Base-by-base conservation (phyloP, 1,140 invertebrate species). In the Drosophila insularis region DNA sequence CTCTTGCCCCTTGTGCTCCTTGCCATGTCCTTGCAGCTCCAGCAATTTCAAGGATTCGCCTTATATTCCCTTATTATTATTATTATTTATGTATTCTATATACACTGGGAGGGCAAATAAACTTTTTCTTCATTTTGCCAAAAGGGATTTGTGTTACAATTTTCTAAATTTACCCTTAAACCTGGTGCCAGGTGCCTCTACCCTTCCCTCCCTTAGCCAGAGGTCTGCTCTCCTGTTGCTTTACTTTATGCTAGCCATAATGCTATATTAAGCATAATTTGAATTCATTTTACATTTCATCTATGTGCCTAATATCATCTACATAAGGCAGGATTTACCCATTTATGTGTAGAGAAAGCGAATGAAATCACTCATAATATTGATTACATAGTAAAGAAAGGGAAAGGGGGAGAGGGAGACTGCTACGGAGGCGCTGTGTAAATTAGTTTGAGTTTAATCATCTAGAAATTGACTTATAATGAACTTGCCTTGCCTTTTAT, bases 201-300 rank as follows among this genome's bases (percentile, higher is more conserved):
- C 14, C 31, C 37, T 21, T 21, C n/a, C 39, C 32, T 10, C 10
- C 27, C 39, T 23, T 39, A 8, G 37, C 4, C 13, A 27, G 23
- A 27, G 4, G 4, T 27, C 27, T 5, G 39, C 43, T 21, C 14
- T 21, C 37, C 56, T 8, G 6, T 62, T 35, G 32, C 32, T 10
- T 0, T 37, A 11, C 4, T 13, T 37, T 13, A 37, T 13, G 10
- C 10, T 11, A 3, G 35, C 35, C 40, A 71, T 63, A 65, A 74
- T 68, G 80, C 81, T 85, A 77, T 84, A 84, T 84, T 81, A 78
- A 68, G 64, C 63, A 61, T 61, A 78, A 86, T 81, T 81, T 74
- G 21, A 78, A 86, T 74, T 84, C 70, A 84, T 84, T 85, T 80
- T 70, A 66, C 71, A 66, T 84, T 76, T 67, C 11, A 13, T 37